phyloP scores from a whole-genome alignment of 2,797 vertebrate species.

The Muscicapa comitata region DNA sequence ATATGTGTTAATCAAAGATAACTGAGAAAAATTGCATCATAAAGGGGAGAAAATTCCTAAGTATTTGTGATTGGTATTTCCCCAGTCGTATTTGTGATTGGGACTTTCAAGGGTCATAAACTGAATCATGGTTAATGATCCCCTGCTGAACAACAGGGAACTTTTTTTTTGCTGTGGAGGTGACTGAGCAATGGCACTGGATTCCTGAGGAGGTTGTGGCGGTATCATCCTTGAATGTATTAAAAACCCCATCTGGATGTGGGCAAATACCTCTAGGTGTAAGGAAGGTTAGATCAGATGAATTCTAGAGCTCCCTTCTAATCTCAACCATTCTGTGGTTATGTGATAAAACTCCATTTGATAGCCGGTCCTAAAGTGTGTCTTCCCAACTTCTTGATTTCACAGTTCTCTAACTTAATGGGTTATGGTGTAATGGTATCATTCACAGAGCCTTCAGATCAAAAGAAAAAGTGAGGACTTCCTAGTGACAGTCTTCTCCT shows the following conservation, averaged over 20 bases:
- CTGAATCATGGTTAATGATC: neutral
- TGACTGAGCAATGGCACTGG: neutral
- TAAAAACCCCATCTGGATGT: neutral
- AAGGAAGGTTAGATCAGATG: accelerated
- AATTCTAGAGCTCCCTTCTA: neutral
- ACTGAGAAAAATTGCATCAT: neutral
- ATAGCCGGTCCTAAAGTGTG: neutral
- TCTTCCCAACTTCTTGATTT: neutral
- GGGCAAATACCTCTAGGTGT: neutral
- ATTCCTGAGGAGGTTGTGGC: neutral
- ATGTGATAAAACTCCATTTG: neutral
- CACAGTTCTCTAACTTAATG: neutral
- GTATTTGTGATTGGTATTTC: neutral
- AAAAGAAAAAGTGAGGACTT: neutral
- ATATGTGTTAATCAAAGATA: neutral
- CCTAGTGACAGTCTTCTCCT: neutral
- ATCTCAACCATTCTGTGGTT: neutral
- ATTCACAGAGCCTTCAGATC: neutral
- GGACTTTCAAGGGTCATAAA: neutral
- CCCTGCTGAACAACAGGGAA: neutral
- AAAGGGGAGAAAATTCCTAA: neutral
- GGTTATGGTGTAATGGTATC: neutral
- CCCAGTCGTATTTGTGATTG: neutral
- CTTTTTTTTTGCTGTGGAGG: accelerated
- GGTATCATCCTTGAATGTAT: neutral